Percentiles rank a stretch among this genome's conserved stretches.
These are phyloP conservation scores for Sapajus apella DNA, from an alignment of 2,113 vertebrate genomes.

Conservation along the genomic window DNA sequence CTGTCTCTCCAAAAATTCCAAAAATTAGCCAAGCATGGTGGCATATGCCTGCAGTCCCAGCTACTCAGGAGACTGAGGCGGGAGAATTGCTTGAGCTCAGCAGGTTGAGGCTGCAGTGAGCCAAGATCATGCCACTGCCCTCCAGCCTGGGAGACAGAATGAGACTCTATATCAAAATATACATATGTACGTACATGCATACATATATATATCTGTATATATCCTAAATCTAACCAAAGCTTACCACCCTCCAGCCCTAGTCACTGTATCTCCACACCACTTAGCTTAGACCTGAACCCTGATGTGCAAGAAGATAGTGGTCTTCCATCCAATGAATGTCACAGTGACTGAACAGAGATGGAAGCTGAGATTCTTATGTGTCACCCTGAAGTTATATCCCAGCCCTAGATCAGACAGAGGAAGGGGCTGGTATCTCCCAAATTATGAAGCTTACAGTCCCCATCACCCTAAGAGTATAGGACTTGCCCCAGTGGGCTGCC, in stretches of 20 bases:
- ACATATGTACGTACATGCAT: too few species aligned
- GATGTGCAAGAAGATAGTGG: fast-evolving
- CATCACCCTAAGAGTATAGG: neutral
- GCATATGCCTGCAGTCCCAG: too few species aligned
- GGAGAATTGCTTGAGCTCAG: too few species aligned
- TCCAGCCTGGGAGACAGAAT: too few species aligned
- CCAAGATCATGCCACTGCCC: too few species aligned
- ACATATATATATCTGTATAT: neutral
- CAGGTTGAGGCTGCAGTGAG: too few species aligned
- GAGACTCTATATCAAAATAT: too few species aligned
- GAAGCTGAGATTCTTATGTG: neutral
- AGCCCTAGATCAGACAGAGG: neutral
- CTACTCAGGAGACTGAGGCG: too few species aligned
- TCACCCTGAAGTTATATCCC: neutral
- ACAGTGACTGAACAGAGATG: neutral
- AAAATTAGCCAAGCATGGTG: too few species aligned
- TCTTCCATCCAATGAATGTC: neutral
- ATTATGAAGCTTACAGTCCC: neutral
- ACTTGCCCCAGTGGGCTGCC: neutral
- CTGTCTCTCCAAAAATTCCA: too few species aligned
- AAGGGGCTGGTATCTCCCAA: neutral
- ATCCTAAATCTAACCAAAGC: neutral
- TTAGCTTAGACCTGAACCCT: neutral
- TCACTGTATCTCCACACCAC: neutral
- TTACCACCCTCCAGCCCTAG: neutral